These are phyloP conservation scores for Polyergus mexicanus DNA, from an alignment of 1,140 invertebrate genomes.

Conservation along the genomic window DNA sequence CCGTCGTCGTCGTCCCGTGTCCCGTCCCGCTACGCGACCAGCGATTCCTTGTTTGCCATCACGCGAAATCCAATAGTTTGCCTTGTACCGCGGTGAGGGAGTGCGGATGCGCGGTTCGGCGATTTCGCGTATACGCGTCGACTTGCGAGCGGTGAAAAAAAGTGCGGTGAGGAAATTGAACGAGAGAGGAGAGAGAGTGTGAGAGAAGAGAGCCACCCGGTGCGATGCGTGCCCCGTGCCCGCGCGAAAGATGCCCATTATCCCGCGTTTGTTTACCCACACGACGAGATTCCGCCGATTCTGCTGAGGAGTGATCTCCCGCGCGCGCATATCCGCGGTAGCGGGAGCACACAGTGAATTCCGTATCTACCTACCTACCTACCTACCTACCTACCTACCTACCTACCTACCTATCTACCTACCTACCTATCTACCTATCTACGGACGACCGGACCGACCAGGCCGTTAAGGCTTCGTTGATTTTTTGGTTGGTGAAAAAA, in stretches of 20 bases:
- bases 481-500: conserved; percentile 74
- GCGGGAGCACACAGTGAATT: conserved; percentile 76
- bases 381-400: conserved; percentile 14
- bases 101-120: conserved; percentile 78
- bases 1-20: background rate
- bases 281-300: conserved; percentile 72
- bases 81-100: conserved; percentile 81
- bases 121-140: conserved; percentile 71
- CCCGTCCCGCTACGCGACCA: conserved; percentile 83
- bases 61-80: conserved; percentile 87
- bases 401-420: conserved; percentile 41
- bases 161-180: conserved; percentile 70
- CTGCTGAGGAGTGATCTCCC: conserved; percentile 47
- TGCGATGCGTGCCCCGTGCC: conserved; percentile 19
- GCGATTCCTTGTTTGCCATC: conserved; percentile 87
- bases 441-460: conserved; percentile 76
- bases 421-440: conserved; percentile 29
- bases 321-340: conserved; percentile 41
- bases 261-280: conserved; percentile 68
- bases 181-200: background rate
- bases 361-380: conserved; percentile 36
- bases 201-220: background rate
- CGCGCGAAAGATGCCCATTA: conserved; percentile 74
- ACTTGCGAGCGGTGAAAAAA: conserved; percentile 52
- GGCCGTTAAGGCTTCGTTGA: conserved; percentile 76